Evolutionary conservation across 1,140 invertebrate genomes (phyloP).

Genomic region (Nephotettix cincticeps): DNA sequence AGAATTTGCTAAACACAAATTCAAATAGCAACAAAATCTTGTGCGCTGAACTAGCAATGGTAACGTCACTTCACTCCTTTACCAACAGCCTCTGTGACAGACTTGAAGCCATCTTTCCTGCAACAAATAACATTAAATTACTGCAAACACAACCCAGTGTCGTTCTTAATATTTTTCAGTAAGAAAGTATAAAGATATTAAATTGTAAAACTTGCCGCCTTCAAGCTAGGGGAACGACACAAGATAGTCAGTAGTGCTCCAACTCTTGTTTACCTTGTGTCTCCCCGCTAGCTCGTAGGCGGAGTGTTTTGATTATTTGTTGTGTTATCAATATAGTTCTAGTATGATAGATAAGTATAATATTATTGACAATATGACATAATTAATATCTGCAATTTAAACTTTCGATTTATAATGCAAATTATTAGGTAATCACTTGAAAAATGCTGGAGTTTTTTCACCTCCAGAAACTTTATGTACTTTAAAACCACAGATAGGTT

Average conservation of each 20-base stretch:
- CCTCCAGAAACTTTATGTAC: too few species aligned
- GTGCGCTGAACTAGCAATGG: too few species aligned
- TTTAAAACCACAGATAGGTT: too few species aligned
- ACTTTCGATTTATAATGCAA: too few species aligned
- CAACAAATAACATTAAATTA: not conserved
- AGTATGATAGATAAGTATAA: too few species aligned
- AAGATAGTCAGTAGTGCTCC: not conserved
- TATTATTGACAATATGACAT: too few species aligned
- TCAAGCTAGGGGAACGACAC: not conserved
- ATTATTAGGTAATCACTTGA: too few species aligned
- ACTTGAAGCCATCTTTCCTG: constrained; percentile 31
- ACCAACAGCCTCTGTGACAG: constrained; percentile 33
- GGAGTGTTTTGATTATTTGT: not conserved
- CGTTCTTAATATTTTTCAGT: not conserved
- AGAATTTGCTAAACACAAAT: too few species aligned
- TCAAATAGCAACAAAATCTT: too few species aligned
- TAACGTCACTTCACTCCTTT: constrained; percentile 19
- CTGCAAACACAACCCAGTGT: not conserved
- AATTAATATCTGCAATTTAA: too few species aligned
- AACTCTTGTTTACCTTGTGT: not conserved
- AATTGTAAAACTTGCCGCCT: not conserved
- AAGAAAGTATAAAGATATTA: not conserved
- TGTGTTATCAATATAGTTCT: too few species aligned
- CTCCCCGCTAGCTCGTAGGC: not conserved
- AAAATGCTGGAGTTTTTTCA: too few species aligned